A percentile compares a stretch with the other conserved stretches of the same genome.
These are phyloP conservation scores for Calyptommatus sinebrachiatus DNA, from an alignment of 2,113 vertebrate genomes.

Conservation along the genomic window DNA sequence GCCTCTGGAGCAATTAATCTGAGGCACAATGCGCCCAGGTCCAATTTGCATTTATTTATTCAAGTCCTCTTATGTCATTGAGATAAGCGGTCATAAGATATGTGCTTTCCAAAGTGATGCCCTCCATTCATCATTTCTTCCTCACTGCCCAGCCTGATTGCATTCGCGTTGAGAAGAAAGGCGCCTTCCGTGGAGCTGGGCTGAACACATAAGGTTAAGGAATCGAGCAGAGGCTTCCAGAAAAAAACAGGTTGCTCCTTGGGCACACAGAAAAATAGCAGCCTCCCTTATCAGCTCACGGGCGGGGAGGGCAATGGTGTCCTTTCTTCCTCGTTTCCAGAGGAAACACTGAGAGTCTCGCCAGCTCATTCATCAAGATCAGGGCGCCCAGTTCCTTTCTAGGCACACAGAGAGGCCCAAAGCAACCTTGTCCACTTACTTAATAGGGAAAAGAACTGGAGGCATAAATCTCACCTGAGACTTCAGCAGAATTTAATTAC, in stretches of 20 bases:
- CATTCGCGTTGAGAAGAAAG: slow-evolving; percentile 69
- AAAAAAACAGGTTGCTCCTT: slow-evolving; percentile 29
- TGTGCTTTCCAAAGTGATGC: slow-evolving; percentile 63
- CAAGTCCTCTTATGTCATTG: slow-evolving; percentile 64
- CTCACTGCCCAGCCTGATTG: slow-evolving; percentile 63
- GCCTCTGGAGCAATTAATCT: slow-evolving; percentile 54
- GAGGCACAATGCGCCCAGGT: slow-evolving; percentile 44
- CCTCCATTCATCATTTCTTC: slow-evolving; percentile 66
- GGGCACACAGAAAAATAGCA: slow-evolving; percentile 45
- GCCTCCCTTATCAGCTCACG: slow-evolving; percentile 44
- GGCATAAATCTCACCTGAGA: slow-evolving; percentile 47
- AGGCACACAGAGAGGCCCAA: slow-evolving; percentile 28
- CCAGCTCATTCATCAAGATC: slow-evolving; percentile 61
- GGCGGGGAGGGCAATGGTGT: background rate
- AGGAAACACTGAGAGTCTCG: slow-evolving; percentile 42
- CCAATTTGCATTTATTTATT: slow-evolving; percentile 55
- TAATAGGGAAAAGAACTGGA: slow-evolving; percentile 10
- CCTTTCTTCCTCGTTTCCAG: slow-evolving; percentile 48
- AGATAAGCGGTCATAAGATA: slow-evolving; percentile 65
- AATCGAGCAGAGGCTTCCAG: slow-evolving; percentile 49
- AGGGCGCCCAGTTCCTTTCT: slow-evolving; percentile 49
- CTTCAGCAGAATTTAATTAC: slow-evolving; percentile 48
- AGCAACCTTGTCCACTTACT: slow-evolving; percentile 33
- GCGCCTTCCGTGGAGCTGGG: slow-evolving; percentile 39
- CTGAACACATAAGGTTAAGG: slow-evolving; percentile 64